Conservation (phyloP, 2,797 vertebrate genomes). For the Coendou prehensilis region DNA sequence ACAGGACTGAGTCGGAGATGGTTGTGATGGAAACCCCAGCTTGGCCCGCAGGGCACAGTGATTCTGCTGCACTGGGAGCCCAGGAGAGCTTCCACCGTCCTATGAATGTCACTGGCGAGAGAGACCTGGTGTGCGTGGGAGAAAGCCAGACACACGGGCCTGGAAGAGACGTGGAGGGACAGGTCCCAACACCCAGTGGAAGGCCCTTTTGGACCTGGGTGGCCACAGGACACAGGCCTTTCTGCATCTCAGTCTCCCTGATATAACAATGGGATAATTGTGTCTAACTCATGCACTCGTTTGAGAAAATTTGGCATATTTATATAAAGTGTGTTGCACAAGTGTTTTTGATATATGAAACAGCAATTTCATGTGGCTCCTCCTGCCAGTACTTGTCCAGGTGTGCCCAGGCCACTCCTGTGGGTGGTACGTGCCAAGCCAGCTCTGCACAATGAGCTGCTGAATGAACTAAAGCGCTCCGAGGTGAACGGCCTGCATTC, state of each 20-base stretch:
- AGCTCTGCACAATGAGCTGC: rapidly evolving
- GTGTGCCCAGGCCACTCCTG: not conserved
- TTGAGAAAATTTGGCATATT: not conserved
- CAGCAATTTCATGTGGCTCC: rapidly evolving
- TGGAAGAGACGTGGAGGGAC: rapidly evolving
- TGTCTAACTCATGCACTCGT: rapidly evolving
- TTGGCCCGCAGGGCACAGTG: not conserved
- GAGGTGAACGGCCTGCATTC: not conserved
- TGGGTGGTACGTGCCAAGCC: rapidly evolving
- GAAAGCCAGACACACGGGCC: not conserved
- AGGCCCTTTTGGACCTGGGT: not conserved
- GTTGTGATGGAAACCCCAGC: not conserved
- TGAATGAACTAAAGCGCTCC: rapidly evolving
- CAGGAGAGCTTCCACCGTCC: not conserved
- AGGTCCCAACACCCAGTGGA: rapidly evolving
- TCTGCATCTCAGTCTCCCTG: rapidly evolving
- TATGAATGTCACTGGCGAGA: too few species aligned
- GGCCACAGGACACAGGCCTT: not conserved
- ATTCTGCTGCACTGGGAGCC: not conserved
- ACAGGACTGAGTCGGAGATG: too few species aligned
- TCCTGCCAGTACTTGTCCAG: rapidly evolving
- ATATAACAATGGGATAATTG: rapidly evolving
- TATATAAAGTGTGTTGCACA: rapidly evolving
- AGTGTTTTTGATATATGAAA: rapidly evolving
- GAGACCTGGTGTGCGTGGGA: rapidly evolving